Evolutionary conservation across 2,797 vertebrate genomes (phyloP), one percentile per base, ranked within the genome.

Genomic region (Sciurus vulgaris): DNA sequence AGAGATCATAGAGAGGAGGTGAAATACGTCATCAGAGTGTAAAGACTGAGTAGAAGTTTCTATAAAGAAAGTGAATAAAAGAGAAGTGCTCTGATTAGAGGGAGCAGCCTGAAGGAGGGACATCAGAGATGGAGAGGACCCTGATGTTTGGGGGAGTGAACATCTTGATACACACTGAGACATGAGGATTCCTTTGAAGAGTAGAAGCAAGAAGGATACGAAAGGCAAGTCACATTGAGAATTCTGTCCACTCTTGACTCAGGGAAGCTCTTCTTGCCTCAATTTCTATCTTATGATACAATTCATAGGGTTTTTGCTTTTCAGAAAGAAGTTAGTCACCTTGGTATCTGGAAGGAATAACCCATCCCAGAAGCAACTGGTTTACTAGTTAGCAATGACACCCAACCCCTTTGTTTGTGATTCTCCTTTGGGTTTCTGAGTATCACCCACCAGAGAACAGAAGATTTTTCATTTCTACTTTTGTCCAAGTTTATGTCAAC

Each of bases 81-180:
- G 24, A 30, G 38, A 10, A 73, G 1, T 0, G 22, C 73, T 54
- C 33, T n/a, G 15, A 14, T 30, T 11, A 1, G 4, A 84, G 38
- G 67, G 18, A 41, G 7, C 22, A 76, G 47, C 18, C 35, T 59
- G 22, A 69, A 56, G 2, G 28, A 49, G 18, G 1, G 5, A 8
- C 30, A 59, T 24, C 2, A 18, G 8, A 12, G 24, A 79, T 0
- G 2, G 0, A 6, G 35, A 77, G 4, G 1, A 12, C 0, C 2
- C 1, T 17, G 9, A 28, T 4, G 3, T 38, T 38, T 20, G 11
- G 20, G 0, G 35, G 13, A 4, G 7, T n/a, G 47, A 67, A 11
- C 11, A 15, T 11, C 7, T 7, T 70, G 13, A 28, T 1, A 7
- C 0, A 59, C 5, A 51, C 3, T 33, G 38, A 81, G 38, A 8